phyloP scores from a whole-genome alignment of 2,113 vertebrate genomes.

The Aldabrachelys gigantea region DNA sequence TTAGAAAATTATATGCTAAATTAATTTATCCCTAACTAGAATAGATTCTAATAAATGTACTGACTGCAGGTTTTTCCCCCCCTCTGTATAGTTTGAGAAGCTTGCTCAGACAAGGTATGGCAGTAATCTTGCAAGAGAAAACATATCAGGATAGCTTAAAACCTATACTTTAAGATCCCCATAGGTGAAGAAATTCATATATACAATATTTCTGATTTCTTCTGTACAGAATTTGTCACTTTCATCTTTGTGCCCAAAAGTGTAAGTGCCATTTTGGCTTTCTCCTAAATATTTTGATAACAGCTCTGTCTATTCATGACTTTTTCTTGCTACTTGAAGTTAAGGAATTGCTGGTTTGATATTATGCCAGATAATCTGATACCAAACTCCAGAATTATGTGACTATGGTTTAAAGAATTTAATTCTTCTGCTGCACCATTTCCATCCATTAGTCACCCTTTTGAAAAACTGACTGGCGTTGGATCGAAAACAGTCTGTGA shows the following conservation, averaged over 20 bases:
- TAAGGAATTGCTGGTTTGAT: not conserved
- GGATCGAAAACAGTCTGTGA: not conserved
- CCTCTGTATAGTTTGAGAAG: not conserved
- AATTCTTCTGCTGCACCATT: not conserved
- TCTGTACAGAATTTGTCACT: not conserved
- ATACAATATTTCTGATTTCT: not conserved
- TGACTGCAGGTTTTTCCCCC: accelerated
- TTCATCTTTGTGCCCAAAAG: not conserved
- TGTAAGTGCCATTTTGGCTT: not conserved
- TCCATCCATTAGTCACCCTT: not conserved
- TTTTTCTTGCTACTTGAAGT: not conserved
- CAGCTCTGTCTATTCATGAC: not conserved
- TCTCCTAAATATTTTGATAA: not conserved
- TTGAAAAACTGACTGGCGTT: not conserved
- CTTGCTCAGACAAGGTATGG: not conserved
- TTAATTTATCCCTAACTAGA: not conserved
- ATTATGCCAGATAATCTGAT: not conserved
- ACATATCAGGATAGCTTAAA: not conserved
- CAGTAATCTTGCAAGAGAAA: not conserved
- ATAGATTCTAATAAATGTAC: not conserved
- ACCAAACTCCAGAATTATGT: not conserved
- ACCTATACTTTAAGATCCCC: not conserved
- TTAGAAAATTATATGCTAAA: not conserved
- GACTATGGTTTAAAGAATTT: not conserved
- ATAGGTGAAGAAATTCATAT: not conserved